Percentiles rank a stretch among this genome's conserved stretches.
Conservation (phyloP, 2,888 invertebrate species). For the Hypselothyrea guttata region DNA sequence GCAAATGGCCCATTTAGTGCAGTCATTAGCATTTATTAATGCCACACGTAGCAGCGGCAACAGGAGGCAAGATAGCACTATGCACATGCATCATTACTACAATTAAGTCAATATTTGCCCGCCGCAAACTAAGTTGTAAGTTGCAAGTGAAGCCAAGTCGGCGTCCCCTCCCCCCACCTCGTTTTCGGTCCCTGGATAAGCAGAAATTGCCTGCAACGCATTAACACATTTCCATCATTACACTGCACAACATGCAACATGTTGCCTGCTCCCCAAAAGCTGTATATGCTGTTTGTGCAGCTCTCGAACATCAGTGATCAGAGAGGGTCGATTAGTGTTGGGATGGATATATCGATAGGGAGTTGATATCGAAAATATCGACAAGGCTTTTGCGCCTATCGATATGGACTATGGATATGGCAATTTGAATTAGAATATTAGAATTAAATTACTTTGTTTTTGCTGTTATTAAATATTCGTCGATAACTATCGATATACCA, state of each 20-base stretch:
- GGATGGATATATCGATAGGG: too few relatives aligned
- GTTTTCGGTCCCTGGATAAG: conserved; percentile 29
- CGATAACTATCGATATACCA: too few relatives aligned
- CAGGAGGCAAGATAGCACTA: conserved; percentile 30
- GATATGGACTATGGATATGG: too few relatives aligned
- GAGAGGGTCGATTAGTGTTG: too few relatives aligned
- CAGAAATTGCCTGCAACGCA: conserved; percentile 31
- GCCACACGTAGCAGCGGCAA: conserved; percentile 50
- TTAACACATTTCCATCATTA: conserved; percentile 61
- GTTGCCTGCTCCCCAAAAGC: not conserved
- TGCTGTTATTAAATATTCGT: too few relatives aligned
- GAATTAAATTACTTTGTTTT: too few relatives aligned
- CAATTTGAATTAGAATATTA: too few relatives aligned
- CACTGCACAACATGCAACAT: conserved; percentile 35
- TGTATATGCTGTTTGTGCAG: not conserved
- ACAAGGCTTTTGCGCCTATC: too few relatives aligned
- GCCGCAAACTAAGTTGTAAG: conserved; percentile 53
- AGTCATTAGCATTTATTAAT: conserved; percentile 72
- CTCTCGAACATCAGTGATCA: too few relatives aligned
- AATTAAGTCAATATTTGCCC: conserved; percentile 58
- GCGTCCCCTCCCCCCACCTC: conserved; percentile 14
- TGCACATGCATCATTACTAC: conserved; percentile 59
- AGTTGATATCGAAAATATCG: too few relatives aligned
- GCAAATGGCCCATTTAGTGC: conserved; percentile 68
- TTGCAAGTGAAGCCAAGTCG: conserved; percentile 40